phyloP scores from a whole-genome alignment of 2,797 vertebrate genomes.

The Otolemur crassicaudatus region DNA sequence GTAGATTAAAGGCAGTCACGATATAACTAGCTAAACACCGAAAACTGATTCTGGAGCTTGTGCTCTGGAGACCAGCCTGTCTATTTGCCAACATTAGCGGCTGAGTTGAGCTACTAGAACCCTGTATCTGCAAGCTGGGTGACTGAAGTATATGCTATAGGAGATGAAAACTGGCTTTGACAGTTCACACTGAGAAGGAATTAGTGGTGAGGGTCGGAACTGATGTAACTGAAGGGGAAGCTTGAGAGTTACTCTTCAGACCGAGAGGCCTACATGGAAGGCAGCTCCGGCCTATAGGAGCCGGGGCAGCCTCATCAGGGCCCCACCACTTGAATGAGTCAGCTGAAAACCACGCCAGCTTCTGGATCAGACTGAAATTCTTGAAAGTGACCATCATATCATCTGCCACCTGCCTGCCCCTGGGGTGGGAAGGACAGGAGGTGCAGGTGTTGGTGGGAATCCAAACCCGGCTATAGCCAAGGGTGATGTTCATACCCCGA shows the following conservation, averaged over 20 bases:
- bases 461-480: not conserved
- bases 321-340: not conserved
- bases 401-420: not conserved
- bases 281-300: not conserved
- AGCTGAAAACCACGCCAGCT: not conserved
- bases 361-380: slow-evolving; percentile 41
- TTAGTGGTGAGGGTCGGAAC: slow-evolving; percentile 38
- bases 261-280: not conserved
- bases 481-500: not conserved
- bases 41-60: not conserved
- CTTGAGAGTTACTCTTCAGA: slow-evolving; percentile 18
- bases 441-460: not conserved
- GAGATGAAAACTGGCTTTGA: slow-evolving; percentile 41
- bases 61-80: not conserved
- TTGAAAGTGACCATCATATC: not conserved
- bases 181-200: slow-evolving; percentile 17
- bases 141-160: not conserved
- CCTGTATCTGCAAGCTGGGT: slow-evolving; percentile 1
- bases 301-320: not conserved
- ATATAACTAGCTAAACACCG: not conserved
- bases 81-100: not conserved
- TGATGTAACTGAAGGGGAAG: slow-evolving; percentile 21
- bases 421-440: not conserved
- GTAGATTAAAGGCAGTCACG: not conserved
- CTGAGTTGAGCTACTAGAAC: slow-evolving; percentile 11